Percentiles rank a stretch among this genome's conserved stretches.
Evolutionary conservation across 2,113 vertebrate genomes (phyloP).

Genomic region (Emydura subglobosa): DNA sequence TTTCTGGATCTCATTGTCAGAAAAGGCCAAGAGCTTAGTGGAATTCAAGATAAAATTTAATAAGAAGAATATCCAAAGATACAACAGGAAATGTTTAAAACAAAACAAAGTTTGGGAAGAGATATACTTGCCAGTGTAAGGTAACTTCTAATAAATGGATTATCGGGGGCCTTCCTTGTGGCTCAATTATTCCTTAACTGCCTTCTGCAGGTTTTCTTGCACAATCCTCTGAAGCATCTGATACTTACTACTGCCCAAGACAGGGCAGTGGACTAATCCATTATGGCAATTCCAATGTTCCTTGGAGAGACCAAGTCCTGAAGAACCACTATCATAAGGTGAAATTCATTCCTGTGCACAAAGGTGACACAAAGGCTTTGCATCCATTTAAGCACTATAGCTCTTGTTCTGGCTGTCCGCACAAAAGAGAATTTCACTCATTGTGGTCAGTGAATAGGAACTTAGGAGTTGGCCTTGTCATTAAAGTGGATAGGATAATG

Average conservation of each 20-base stretch:
- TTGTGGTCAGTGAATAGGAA: not conserved
- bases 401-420: not conserved
- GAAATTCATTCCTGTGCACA: conserved; percentile 19
- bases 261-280: conserved; percentile 28
- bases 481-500: not conserved
- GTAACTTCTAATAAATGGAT: not conserved
- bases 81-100: not conserved
- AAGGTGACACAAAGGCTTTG: conserved; percentile 12
- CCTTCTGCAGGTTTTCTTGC: not conserved
- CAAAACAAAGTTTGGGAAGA: not conserved
- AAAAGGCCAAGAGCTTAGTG: not conserved
- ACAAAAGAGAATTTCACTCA: not conserved
- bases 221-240: not conserved
- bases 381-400: conserved; percentile 24
- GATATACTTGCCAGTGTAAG: not conserved
- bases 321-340: not conserved
- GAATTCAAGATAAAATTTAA: not conserved
- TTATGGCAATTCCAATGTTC: conserved; percentile 47
- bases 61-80: not conserved
- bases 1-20: not conserved
- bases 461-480: not conserved
- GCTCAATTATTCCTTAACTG: not conserved
- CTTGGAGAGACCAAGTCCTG: conserved; percentile 15
- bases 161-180: not conserved
- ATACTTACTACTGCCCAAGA: too few species aligned